Base-by-base conservation (phyloP, 2,113 vertebrate species). In the Malurus melanocephalus region DNA sequence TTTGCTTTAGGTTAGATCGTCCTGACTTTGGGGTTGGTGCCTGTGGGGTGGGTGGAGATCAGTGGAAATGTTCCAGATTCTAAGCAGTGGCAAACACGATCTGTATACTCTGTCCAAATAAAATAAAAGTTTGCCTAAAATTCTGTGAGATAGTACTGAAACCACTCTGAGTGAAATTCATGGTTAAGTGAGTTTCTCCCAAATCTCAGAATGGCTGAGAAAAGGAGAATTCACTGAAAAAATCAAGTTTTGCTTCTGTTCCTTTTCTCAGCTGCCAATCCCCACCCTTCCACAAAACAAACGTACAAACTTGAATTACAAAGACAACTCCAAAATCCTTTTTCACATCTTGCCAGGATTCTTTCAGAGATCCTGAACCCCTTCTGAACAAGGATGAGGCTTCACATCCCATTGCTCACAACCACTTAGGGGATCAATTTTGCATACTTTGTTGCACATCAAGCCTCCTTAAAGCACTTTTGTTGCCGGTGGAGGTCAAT, bases 401-500 rank as follows among this genome's bases (percentile, higher is more conserved):
- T 90, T 51, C 83, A 71, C 88, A 78, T 89, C 68, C 20, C 74
- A 46, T 45, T 75, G 84, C 45, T 84, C 69, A 24, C 61, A 33
- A 66, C 30, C 61, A 40, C 43, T 72, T 66, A 79, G 16, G 42
- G 71, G 85, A 77, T 93, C 87, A 91, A 68, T 95, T 94, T 91
- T 92, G 78, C 93, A 82, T 84, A 88, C 69, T 73, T 59, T 32
- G 32, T 64, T 67, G 38, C 67, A 82, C 64, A 38, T 66, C 66
- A 52, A 27, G 56, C 42, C 90, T 32, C 90, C 94, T 80, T 73
- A 89, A 92, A 88, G 72, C 65, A 18, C 45, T 90, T 91, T 57
- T 89, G 68, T 85, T 90, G 87, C 51, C 57, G 74, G 59, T 52
- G 42, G 38, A 88, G 84, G 66, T 91, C 94, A 94, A 88, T 87